Base-by-base conservation (phyloP, 2,888 invertebrate species). In the Leucophenga maculata region DNA sequence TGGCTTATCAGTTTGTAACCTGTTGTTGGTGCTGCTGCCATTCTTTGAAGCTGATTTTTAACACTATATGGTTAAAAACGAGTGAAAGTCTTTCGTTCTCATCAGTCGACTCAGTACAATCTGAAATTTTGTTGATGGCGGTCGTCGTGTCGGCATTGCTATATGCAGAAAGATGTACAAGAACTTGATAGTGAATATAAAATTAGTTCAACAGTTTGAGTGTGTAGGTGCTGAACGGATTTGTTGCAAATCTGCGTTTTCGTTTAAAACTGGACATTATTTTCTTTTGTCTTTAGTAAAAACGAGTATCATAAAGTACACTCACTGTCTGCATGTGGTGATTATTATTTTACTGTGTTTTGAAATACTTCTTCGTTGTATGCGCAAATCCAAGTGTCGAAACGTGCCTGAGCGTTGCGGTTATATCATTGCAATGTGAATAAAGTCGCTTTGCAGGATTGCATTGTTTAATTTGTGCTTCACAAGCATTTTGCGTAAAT, bases 1-100 rank as follows among this genome's bases (percentile, higher is more conserved):
- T 62, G 62, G 60, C 83, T 82, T 84, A 80, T 80, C 83, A 84
- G 75, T 71, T 67, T 68, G 67, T 77, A 84, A 84, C 83, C 80
- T 82, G 81, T 84, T 82, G 84, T 72, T 69, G 70, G 50, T 66
- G 69, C 65, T 65, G 62, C 52, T 31, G 64, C 32, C 32, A 22
- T 50, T 50, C 16, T 18, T 50, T 50, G 39, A 39, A 39, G 39
- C 11, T 39, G 39, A 39, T 39, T 39, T 39, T 39, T 39, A 39
- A 39, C 39, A 39, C 39, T 39, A 39, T 39, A 11, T 39, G 39
- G 1, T 11, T 39, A 70, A 80, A 65, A 71, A 65, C 62, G 62
- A 44, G 59, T 52, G 62, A 72, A 69, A 69, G 55, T 65, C 69
- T 72, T 44, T 39, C 39, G 44, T 31, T 39, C 16, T 3, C 62